Evolutionary conservation across 1,140 invertebrate species (phyloP).

Genomic region (Orchesella cincta): DNA sequence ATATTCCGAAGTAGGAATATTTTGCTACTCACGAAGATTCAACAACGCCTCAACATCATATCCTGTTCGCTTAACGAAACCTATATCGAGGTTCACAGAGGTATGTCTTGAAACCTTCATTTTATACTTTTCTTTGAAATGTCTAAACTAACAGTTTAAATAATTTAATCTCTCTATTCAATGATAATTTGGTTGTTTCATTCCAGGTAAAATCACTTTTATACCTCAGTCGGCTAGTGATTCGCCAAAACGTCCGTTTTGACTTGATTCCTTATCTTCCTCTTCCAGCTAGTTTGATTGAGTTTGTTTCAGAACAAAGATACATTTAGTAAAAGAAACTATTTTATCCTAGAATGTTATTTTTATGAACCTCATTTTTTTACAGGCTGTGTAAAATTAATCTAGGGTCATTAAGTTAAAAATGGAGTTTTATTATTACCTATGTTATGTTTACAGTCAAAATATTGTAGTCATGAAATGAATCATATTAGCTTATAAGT

Average conservation of each 20-base stretch:
- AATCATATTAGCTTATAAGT: background rate
- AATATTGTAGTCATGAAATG: background rate
- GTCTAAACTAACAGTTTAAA: background rate
- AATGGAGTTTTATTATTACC: background rate
- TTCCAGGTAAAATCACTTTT: slow-evolving; percentile 69
- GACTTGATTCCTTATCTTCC: slow-evolving; percentile 73
- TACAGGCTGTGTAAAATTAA: background rate
- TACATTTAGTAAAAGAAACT: slow-evolving; percentile 34
- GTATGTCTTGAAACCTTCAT: slow-evolving; percentile 32
- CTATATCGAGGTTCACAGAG: slow-evolving; percentile 71
- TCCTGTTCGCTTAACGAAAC: slow-evolving; percentile 73
- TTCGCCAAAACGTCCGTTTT: slow-evolving; percentile 69
- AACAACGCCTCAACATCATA: slow-evolving; percentile 64
- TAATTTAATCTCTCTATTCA: background rate
- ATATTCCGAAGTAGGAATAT: slow-evolving; percentile 69
- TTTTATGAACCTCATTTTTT: background rate
- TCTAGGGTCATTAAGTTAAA: background rate
- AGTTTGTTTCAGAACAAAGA: slow-evolving; percentile 41
- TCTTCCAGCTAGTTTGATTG: slow-evolving; percentile 59
- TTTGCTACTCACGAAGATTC: slow-evolving; percentile 71
- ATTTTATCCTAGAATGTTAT: background rate
- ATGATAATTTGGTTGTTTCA: slow-evolving; percentile 6
- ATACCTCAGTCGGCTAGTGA: slow-evolving; percentile 75
- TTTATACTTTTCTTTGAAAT: no score
- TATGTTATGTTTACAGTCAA: background rate